Evolutionary conservation across 2,888 invertebrate species (phyloP).

Genomic region (Ormia ochracea): DNA sequence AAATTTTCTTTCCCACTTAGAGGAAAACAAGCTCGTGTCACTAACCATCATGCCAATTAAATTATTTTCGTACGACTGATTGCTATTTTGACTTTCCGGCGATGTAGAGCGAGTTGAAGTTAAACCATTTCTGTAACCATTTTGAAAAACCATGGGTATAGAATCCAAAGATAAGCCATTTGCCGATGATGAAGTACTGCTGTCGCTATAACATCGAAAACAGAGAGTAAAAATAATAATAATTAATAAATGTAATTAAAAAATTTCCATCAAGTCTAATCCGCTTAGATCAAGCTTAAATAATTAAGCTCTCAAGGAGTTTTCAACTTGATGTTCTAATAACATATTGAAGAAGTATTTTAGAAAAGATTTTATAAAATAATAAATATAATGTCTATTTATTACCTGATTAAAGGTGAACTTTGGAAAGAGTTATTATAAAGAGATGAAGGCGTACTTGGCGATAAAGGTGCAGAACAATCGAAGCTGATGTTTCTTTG

Average conservation of each 20-base stretch:
- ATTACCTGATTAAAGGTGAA: constrained; percentile 76
- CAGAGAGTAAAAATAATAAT: not conserved
- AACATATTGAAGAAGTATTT: not conserved
- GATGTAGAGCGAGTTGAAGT: constrained; percentile 75
- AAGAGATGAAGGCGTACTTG: constrained; percentile 76
- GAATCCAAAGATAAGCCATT: constrained; percentile 72
- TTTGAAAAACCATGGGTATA: constrained; percentile 71
- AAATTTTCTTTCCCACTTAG: no score
- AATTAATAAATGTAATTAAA: not conserved
- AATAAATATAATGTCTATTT: constrained; percentile 15
- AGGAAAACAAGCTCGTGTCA: no score
- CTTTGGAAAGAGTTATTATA: constrained; percentile 76
- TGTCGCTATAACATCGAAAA: constrained; percentile 68
- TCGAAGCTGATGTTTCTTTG: constrained; percentile 77
- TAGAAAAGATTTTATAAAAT: not conserved
- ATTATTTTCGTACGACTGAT: constrained; percentile 73
- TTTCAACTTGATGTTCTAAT: not conserved
- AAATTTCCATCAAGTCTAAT: not conserved
- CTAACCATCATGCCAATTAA: constrained; percentile 75
- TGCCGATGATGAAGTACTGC: constrained; percentile 73
- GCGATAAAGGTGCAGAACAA: constrained; percentile 77
- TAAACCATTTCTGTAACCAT: constrained; percentile 63
- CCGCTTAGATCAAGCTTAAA: not conserved
- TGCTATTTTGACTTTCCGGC: constrained; percentile 75
- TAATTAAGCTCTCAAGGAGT: not conserved